Percentiles rank a stretch among this genome's conserved stretches.
phyloP scores from a whole-genome alignment of 2,888 invertebrate species.

The Belgica antarctica region DNA sequence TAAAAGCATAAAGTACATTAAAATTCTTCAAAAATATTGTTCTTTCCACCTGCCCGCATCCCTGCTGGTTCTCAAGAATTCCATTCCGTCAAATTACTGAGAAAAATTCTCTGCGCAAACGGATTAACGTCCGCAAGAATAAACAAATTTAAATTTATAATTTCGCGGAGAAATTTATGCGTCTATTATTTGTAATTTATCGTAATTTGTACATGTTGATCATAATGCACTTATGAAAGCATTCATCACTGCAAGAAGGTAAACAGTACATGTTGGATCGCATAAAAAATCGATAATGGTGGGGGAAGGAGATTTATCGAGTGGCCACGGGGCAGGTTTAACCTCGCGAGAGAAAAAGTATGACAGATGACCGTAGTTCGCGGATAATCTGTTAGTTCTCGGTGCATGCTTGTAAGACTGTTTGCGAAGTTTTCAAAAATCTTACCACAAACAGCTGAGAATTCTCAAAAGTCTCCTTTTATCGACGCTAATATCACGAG shows the following conservation, averaged over 20 bases:
- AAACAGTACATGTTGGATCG: neutral
- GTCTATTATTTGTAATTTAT: slow-evolving; percentile 17
- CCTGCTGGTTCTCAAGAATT: too few relatives aligned
- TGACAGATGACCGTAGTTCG: slow-evolving; percentile 23
- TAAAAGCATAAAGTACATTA: too few relatives aligned
- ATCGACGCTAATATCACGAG: slow-evolving; percentile 6
- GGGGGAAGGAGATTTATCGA: slow-evolving; percentile 36
- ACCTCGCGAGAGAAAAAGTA: neutral
- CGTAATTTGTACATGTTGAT: slow-evolving; percentile 8
- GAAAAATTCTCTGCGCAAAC: neutral
- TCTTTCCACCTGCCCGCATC: too few relatives aligned
- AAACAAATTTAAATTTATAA: slow-evolving; percentile 24
- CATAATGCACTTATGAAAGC: slow-evolving; percentile 22
- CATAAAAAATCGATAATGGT: slow-evolving; percentile 39
- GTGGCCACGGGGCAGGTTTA: slow-evolving; percentile 19
- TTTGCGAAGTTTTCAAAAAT: slow-evolving; percentile 5
- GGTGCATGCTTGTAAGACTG: too few relatives aligned
- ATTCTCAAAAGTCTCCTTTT: too few relatives aligned
- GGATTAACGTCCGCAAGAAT: neutral
- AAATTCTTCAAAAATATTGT: too few relatives aligned
- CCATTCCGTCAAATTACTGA: neutral
- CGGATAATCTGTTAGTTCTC: neutral
- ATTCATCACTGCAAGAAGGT: neutral
- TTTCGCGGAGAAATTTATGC: neutral
- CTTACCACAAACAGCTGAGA: neutral